Evolutionary conservation across 2,888 invertebrate species (phyloP), one percentile per base, ranked within the genome.

Genomic region (Drosophila tripunctata): DNA sequence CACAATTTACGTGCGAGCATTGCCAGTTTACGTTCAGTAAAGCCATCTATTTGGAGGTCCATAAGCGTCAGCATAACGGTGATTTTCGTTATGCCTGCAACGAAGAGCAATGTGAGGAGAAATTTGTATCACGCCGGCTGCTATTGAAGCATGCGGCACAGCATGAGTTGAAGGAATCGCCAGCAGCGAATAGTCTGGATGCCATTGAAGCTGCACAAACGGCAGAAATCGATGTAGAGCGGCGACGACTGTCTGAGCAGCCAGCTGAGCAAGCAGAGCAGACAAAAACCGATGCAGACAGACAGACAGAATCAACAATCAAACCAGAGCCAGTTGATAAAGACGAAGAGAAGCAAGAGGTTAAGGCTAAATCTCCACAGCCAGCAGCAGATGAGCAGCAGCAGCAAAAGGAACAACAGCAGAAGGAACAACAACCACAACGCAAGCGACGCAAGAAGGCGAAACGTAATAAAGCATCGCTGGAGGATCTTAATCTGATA

Each of bases 31-130:
- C 93, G 66, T 96, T 97, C 87, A 93, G 95, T 3, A 94, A 92
- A 83, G 96, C 97, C 5, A 95, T 96, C 36, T 94, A 94, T 38
- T 92, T 97, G 47, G 96, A 96, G 90, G 97, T 97, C 6, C 97
- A 97, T 90, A 96, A 95, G 90, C 93, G 97, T 67, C 92, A 96
- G 75, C 97, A 97, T 88, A 91, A 93, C 1, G 93, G 94, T 31
- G 95, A 96, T 76, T 93, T 91, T 70, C 95, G 96, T 0, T 95
- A 96, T 90, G 89, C 92, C 7, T 97, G 97, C 87, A 92, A 92
- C 17, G 95, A 95, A 88, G 94, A 94, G 79, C 92, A 92, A 31
- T 97, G 97, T 88, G 92, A 93, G 5, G 95, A 96, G 82, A 94
- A 94, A 76, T 97, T 96, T 91, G 94, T 97, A 48, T 97, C 97